A percentile compares a stretch with the other conserved stretches of the same genome.
Evolutionary conservation across 2,888 invertebrate species (phyloP).

Genomic region (Julus scandinavius): DNA sequence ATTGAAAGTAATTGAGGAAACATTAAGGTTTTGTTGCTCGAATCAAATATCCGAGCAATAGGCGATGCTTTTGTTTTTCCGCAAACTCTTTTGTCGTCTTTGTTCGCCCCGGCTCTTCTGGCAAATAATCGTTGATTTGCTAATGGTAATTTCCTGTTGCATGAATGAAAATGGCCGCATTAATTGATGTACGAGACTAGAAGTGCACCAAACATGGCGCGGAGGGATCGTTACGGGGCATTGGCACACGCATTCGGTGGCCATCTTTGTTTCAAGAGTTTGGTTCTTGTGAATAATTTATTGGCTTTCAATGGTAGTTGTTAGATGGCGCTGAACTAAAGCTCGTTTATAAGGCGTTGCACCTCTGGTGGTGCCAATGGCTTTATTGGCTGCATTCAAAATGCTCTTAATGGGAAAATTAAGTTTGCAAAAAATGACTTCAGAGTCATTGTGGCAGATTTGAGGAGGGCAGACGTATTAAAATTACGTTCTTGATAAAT

Average conservation of each 20-base stretch:
- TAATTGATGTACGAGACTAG: conserved; percentile 15
- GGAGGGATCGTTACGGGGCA: background rate
- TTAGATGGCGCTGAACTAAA: background rate
- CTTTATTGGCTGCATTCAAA: conserved; percentile 29
- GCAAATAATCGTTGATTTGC: conserved; percentile 25
- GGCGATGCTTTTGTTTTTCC: background rate
- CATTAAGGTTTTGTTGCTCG: conserved; percentile 21
- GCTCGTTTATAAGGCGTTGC: background rate
- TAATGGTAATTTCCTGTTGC: conserved; percentile 33
- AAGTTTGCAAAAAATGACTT: background rate
- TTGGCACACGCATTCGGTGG: background rate
- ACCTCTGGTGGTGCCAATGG: background rate
- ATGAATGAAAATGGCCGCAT: background rate
- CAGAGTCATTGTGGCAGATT: background rate
- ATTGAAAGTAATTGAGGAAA: conserved; percentile 33
- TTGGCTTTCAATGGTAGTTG: background rate
- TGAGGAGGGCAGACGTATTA: background rate
- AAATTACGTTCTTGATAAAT: background rate
- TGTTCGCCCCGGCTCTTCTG: background rate
- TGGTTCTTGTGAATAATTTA: background rate
- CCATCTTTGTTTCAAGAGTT: background rate
- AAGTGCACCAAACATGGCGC: conserved; percentile 8
- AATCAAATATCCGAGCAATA: background rate
- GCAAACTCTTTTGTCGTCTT: conserved; percentile 7
- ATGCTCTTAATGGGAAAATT: background rate